A percentile compares a stretch with the other conserved stretches of the same genome.
These are phyloP conservation scores for Coryphaenoides rupestris DNA, from an alignment of 2,113 vertebrate species.

Conservation along the genomic window DNA sequence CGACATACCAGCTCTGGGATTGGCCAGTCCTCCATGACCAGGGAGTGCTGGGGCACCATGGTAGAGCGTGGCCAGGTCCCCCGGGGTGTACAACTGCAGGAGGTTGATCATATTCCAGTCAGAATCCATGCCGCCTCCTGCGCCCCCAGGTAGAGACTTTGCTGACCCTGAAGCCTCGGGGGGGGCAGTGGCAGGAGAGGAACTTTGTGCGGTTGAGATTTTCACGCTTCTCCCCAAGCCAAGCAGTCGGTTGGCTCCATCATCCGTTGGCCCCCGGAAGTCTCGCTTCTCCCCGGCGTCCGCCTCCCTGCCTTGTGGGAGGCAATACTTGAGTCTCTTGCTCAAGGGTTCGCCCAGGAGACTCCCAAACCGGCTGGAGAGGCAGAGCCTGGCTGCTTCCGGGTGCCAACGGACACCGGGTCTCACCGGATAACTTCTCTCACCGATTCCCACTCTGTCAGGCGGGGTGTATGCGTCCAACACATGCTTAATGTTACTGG, in stretches of 20 bases:
- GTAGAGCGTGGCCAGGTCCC: slow-evolving; percentile 73
- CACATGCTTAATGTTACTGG: slow-evolving; percentile 26
- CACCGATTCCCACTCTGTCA: slow-evolving; percentile 31
- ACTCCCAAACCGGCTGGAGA: slow-evolving; percentile 64
- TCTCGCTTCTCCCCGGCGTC: slow-evolving; percentile 45
- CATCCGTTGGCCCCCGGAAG: slow-evolving; percentile 50
- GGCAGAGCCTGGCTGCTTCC: slow-evolving; percentile 70
- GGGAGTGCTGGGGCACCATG: slow-evolving; percentile 60
- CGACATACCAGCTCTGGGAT: slow-evolving; percentile 77
- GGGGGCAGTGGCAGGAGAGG: slow-evolving; percentile 47
- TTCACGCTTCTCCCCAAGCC: slow-evolving; percentile 65
- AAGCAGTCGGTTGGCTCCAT: slow-evolving; percentile 64
- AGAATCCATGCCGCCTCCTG: slow-evolving; percentile 67
- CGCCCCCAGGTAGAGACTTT: slow-evolving; percentile 60
- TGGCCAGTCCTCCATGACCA: slow-evolving; percentile 58
- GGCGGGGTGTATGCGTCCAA: slow-evolving; percentile 16
- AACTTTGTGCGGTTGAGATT: slow-evolving; percentile 61
- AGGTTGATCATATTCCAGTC: slow-evolving; percentile 75
- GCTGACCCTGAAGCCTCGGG: slow-evolving; percentile 51
- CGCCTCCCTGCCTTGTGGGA: slow-evolving; percentile 42
- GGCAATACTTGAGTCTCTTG: slow-evolving; percentile 74
- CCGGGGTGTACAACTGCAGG: slow-evolving; percentile 71
- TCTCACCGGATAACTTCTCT: slow-evolving; percentile 51
- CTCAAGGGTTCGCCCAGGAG: slow-evolving; percentile 71
- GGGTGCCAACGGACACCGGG: slow-evolving; percentile 66